phyloP scores from a whole-genome alignment of 2,113 vertebrate genomes.

The Engystomops pustulosus region DNA sequence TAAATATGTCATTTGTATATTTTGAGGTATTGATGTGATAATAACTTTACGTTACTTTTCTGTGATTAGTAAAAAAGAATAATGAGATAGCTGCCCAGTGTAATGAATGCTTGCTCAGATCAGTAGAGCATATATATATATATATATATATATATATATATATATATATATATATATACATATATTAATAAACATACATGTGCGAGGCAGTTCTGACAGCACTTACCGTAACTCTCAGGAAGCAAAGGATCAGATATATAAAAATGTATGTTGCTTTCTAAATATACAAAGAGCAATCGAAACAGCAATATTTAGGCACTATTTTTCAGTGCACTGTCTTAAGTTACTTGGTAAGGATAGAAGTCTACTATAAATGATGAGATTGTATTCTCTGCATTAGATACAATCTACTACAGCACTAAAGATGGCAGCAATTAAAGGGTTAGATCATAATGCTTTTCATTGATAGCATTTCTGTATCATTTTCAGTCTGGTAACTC shows the following conservation, averaged over 20 bases:
- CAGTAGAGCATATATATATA: too few species aligned
- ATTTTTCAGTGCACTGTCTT: not conserved
- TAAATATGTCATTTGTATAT: too few species aligned
- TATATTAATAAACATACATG: not conserved
- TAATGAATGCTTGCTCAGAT: too few species aligned
- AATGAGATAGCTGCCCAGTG: too few species aligned
- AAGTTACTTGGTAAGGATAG: not conserved
- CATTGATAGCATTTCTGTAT: slow-evolving; percentile 16
- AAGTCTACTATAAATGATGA: not conserved
- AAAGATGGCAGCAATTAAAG: not conserved
- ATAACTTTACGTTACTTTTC: too few species aligned
- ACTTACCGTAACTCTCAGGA: not conserved
- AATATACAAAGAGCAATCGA: not conserved
- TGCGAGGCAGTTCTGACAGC: not conserved
- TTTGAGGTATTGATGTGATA: too few species aligned
- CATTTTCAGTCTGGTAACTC: slow-evolving; percentile 1
- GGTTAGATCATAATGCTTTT: not conserved
- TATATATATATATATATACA: too few species aligned
- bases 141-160: too few species aligned
- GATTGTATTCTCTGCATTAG: not conserved
- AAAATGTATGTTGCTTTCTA: not conserved
- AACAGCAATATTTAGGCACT: not conserved
- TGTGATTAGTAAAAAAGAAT: too few species aligned
- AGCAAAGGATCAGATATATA: not conserved
- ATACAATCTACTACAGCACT: not conserved